A percentile compares a stretch with the other conserved stretches of the same genome.
These are phyloP conservation scores for Disparrhopalites patrizii DNA, from an alignment of 2,888 invertebrate species.

Conservation along the genomic window DNA sequence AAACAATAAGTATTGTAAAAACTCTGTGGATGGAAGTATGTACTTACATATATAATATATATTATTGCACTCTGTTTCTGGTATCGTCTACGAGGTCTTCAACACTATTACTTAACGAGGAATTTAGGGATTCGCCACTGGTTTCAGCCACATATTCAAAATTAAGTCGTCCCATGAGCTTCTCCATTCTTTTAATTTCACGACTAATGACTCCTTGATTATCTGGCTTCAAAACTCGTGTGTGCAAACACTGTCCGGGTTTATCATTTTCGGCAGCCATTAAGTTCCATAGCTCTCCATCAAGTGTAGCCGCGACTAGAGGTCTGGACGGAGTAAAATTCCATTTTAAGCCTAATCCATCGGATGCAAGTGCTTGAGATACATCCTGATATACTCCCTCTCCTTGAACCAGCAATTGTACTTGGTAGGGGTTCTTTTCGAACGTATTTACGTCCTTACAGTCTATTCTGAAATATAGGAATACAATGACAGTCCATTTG, in stretches of 20 bases:
- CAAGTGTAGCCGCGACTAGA: conserved; percentile 8
- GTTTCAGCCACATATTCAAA: background rate
- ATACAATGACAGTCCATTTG: no score
- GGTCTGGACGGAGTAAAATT: conserved; percentile 16
- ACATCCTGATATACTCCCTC: conserved; percentile 1
- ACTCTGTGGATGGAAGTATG: no score
- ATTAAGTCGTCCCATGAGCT: conserved; percentile 19
- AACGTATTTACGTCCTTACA: background rate
- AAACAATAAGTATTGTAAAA: no score
- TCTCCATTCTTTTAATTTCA: conserved; percentile 8
- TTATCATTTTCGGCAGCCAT: conserved; percentile 9
- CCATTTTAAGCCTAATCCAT: conserved; percentile 17
- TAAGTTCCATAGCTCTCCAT: conserved; percentile 19
- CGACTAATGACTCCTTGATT: background rate
- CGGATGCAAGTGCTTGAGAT: background rate
- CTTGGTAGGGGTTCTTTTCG: conserved; percentile 11
- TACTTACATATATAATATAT: no score
- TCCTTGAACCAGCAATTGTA: background rate
- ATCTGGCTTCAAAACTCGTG: background rate
- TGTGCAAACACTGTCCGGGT: conserved; percentile 2
- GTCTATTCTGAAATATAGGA: no score
- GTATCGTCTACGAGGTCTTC: no score
- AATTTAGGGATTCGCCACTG: background rate
- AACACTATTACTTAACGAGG: background rate
- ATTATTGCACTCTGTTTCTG: no score